Conservation (phyloP, 2,888 invertebrate species). For the Spilarctia lutea region DNA sequence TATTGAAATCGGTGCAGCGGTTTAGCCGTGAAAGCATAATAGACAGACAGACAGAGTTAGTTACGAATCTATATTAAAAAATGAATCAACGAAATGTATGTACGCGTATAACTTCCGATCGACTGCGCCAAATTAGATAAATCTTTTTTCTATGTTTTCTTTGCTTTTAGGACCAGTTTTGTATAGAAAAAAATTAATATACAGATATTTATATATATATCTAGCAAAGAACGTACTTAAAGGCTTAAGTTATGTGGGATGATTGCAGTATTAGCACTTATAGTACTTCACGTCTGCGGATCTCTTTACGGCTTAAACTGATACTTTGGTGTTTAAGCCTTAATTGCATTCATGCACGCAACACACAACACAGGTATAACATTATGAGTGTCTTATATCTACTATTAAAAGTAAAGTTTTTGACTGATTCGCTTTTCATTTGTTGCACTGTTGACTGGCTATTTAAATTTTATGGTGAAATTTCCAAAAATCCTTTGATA, state of each 20-base stretch:
- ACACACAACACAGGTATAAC: background rate
- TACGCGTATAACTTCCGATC: too few species aligned
- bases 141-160: too few species aligned
- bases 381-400: background rate
- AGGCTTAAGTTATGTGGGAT: slow-evolving; percentile 35
- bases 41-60: too few species aligned
- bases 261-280: slow-evolving; percentile 63
- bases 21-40: too few species aligned
- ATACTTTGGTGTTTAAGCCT: slow-evolving; percentile 67
- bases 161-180: too few species aligned
- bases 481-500: background rate
- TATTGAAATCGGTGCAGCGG: too few species aligned
- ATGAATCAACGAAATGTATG: too few species aligned
- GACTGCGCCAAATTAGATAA: too few species aligned
- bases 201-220: too few species aligned
- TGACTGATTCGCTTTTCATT: background rate
- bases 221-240: background rate
- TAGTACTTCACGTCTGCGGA: slow-evolving; percentile 72
- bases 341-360: slow-evolving; percentile 36
- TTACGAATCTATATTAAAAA: too few species aligned
- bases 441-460: background rate
- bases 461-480: background rate
- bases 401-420: background rate
- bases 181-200: too few species aligned
- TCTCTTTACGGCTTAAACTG: slow-evolving; percentile 56